A percentile compares a stretch with the other conserved stretches of the same genome.
Evolutionary conservation across 2,888 invertebrate genomes (phyloP).

Genomic region (Sinelater perroti): DNA sequence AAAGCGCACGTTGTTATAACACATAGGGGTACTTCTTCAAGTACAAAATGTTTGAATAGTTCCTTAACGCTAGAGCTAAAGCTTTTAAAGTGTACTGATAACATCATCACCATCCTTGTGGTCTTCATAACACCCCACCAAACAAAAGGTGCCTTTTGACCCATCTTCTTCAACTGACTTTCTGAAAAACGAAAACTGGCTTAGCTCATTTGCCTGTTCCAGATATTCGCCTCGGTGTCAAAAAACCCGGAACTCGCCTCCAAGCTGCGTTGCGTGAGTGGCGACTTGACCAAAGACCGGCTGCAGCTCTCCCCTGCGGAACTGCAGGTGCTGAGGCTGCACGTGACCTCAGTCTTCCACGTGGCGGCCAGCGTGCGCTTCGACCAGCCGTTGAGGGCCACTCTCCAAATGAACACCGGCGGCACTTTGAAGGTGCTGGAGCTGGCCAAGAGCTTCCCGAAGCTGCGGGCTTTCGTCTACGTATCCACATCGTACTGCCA

Average conservation of each 20-base stretch:
- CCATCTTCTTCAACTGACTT: no score
- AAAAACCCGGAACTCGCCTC: conserved; percentile 53
- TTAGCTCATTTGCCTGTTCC: conserved; percentile 7
- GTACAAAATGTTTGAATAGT: no score
- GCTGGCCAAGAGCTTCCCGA: conserved; percentile 49
- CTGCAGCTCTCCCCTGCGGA: conserved; percentile 61
- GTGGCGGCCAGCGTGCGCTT: conserved; percentile 78
- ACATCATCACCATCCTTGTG: no score
- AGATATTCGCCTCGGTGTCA: conserved; percentile 56
- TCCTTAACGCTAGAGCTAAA: no score
- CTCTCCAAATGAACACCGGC: conserved; percentile 71
- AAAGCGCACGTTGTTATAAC: no score
- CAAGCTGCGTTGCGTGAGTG: conserved; percentile 63
- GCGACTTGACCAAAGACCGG: conserved; percentile 62
- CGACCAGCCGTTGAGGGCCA: conserved; percentile 70
- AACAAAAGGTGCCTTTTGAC: no score
- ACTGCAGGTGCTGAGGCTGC: conserved; percentile 60
- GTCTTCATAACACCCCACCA: no score
- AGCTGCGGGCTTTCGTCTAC: conserved; percentile 73
- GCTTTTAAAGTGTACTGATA: no score
- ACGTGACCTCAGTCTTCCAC: conserved; percentile 73
- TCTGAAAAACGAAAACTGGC: not conserved
- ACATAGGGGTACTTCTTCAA: no score
- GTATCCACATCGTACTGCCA: conserved; percentile 94
- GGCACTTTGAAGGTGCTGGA: conserved; percentile 55